A percentile compares a stretch with the other conserved stretches of the same genome.
Conservation (phyloP, 2,797 vertebrate species). For the Coregonus suidteri region DNA sequence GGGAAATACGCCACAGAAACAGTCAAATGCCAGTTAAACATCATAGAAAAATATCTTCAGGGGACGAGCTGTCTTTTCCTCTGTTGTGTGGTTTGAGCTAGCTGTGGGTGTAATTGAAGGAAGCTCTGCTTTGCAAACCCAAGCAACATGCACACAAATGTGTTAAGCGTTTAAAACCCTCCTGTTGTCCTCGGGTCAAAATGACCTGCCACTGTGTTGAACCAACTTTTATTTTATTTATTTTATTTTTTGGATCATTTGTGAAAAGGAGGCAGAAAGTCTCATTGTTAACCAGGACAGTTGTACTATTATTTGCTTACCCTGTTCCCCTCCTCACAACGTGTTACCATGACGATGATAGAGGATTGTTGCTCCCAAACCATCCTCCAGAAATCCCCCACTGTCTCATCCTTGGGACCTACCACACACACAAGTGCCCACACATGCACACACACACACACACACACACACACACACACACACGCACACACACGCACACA, state of each 20-base stretch:
- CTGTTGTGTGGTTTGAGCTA: conserved; percentile 1
- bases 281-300: background rate
- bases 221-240: too few species aligned
- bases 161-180: background rate
- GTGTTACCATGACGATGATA: conserved; percentile 97
- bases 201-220: too few species aligned
- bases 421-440: conserved; percentile 10
- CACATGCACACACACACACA: background rate
- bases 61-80: background rate
- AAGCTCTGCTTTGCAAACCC: background rate
- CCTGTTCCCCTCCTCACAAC: conserved; percentile 93
- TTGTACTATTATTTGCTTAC: conserved; percentile 62
- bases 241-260: too few species aligned
- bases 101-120: background rate
- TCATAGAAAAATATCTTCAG: background rate
- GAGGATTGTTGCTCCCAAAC: conserved; percentile 97
- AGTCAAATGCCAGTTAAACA: background rate
- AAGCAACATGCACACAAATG: background rate
- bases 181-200: too few species aligned
- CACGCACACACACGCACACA: background rate
- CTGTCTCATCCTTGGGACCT: conserved; percentile 95
- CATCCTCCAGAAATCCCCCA: conserved; percentile 96
- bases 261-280: too few species aligned
- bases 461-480: background rate
- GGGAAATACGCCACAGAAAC: background rate